phyloP scores from a whole-genome alignment of 2,888 invertebrate species.

The Acleris laterana region DNA sequence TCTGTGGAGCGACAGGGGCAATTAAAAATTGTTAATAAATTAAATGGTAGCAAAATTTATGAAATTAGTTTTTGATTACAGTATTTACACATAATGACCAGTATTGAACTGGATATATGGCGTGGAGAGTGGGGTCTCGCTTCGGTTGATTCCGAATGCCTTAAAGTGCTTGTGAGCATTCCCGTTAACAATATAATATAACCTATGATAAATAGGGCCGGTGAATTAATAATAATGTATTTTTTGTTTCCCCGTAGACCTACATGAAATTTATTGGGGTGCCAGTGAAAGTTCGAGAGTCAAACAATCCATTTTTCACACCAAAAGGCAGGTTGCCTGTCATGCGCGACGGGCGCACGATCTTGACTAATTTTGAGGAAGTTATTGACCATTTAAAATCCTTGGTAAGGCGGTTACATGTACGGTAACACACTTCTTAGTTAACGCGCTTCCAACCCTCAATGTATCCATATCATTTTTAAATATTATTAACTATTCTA shows the following conservation, averaged over 20 bases:
- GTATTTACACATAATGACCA: conserved; percentile 61
- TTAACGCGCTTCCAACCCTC: no score
- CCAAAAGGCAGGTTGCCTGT: conserved; percentile 90
- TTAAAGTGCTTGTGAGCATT: conserved; percentile 90
- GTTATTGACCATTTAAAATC: conserved; percentile 88
- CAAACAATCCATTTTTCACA: conserved; percentile 88
- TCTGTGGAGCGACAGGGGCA: conserved; percentile 12
- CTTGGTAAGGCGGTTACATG: conserved; percentile 74
- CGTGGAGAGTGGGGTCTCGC: conserved; percentile 95
- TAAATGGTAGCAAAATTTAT: conserved; percentile 32
- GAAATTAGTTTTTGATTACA: conserved; percentile 39
- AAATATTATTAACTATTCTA: conserved; percentile 10
- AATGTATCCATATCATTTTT: neutral
- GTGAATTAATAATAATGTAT: conserved; percentile 42
- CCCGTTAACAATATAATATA: conserved; percentile 49
- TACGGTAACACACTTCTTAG: no score
- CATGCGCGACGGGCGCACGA: conserved; percentile 84
- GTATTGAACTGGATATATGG: conserved; percentile 89
- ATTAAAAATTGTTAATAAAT: conserved; percentile 25
- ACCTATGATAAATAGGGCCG: conserved; percentile 53
- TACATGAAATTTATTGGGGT: conserved; percentile 90
- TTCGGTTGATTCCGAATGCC: conserved; percentile 92
- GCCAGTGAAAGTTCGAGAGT: conserved; percentile 88
- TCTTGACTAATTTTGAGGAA: conserved; percentile 86
- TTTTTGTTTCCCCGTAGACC: conserved; percentile 70